Conservation (phyloP, 2,113 vertebrate species). For the Pseudorasbora parva region DNA sequence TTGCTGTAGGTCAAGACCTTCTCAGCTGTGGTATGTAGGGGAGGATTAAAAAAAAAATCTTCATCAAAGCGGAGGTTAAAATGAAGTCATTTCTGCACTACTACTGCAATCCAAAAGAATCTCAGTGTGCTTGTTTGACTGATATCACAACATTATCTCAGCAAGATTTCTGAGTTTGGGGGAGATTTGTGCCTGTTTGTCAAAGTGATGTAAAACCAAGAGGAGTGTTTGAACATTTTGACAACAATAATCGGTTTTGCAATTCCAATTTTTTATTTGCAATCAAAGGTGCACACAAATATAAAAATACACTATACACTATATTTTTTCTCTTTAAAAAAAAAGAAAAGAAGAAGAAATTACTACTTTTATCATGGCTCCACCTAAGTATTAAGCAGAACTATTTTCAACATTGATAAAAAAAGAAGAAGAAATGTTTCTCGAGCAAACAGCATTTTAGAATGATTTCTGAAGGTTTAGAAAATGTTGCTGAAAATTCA, state of each 20-base stretch:
- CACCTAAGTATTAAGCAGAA: too few relatives aligned
- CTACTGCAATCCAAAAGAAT: neutral
- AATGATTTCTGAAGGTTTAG: neutral
- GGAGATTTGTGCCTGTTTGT: neutral
- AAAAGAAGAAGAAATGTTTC: too few relatives aligned
- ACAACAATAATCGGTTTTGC: too few relatives aligned
- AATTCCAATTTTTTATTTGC: too few relatives aligned
- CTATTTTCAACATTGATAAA: too few relatives aligned
- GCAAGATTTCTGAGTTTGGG: neutral
- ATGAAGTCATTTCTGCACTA: neutral
- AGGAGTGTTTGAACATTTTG: neutral
- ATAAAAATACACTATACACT: too few relatives aligned
- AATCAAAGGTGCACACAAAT: too few relatives aligned
- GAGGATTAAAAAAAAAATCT: neutral
- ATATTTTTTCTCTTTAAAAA: too few relatives aligned
- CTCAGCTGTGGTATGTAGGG: conserved; percentile 37
- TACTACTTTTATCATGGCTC: too few relatives aligned
- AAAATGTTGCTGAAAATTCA: too few relatives aligned
- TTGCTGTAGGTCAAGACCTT: neutral
- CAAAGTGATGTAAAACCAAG: neutral
- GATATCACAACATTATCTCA: neutral
- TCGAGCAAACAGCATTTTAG: neutral
- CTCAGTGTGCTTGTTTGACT: neutral
- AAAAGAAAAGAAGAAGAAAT: too few relatives aligned
- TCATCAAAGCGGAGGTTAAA: conserved; percentile 10